A percentile compares a stretch with the other conserved stretches of the same genome.
These are phyloP conservation scores for Harpalus rufipes DNA, from an alignment of 2,888 invertebrate species.

Conservation along the genomic window DNA sequence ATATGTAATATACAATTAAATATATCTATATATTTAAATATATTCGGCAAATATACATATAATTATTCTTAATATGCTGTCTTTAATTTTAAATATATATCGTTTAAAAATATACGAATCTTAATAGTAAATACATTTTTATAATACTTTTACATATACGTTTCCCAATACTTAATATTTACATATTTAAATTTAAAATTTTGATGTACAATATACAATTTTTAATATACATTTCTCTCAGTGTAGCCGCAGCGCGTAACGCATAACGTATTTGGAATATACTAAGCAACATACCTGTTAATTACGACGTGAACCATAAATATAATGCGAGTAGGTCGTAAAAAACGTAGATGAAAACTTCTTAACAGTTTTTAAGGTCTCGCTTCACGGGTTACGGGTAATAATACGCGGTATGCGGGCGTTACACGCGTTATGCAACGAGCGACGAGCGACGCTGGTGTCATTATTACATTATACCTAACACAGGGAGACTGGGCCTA, in stretches of 20 bases:
- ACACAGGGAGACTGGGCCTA: slow-evolving; percentile 63
- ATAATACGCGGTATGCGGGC: slow-evolving; percentile 32
- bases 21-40: no score
- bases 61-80: no score
- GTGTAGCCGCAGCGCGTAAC: slow-evolving; percentile 1
- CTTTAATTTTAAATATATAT: no score
- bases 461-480: slow-evolving; percentile 74
- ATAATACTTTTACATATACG: no score
- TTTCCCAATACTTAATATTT: no score
- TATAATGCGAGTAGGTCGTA: slow-evolving; percentile 67
- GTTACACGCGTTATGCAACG: slow-evolving; percentile 21
- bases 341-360: slow-evolving; percentile 66
- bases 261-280: slow-evolving; percentile 32
- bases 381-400: slow-evolving; percentile 55
- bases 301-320: slow-evolving; percentile 66
- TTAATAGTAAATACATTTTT: no score
- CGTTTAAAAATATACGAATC: no score
- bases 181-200: no score
- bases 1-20: no score
- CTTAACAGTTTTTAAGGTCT: slow-evolving; percentile 66
- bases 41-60: no score
- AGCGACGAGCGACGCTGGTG: slow-evolving; percentile 69
- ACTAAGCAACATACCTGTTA: slow-evolving; percentile 64
- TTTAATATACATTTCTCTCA: no score
- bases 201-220: no score